A percentile compares a stretch with the other conserved stretches of the same genome.
phyloP scores from a whole-genome alignment of 1,140 invertebrate species.

The Scaptomyza hsui region DNA sequence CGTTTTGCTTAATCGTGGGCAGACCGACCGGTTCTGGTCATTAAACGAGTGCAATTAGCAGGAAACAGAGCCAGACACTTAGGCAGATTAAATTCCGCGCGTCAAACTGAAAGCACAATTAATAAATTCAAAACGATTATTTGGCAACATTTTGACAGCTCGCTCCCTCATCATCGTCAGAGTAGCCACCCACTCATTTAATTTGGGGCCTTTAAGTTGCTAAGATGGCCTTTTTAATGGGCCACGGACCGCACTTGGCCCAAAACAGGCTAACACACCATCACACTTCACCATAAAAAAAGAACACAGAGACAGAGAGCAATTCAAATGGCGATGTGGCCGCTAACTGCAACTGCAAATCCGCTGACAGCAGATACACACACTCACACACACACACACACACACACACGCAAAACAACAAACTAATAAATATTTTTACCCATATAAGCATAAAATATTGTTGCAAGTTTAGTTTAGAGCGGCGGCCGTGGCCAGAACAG shows the following conservation, averaged over 20 bases:
- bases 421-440: conserved; percentile 77
- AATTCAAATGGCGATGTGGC: conserved; percentile 45
- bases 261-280: background rate
- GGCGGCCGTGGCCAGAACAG: conserved; percentile 8
- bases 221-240: conserved; percentile 51
- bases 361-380: conserved; percentile 20
- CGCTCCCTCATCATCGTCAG: background rate
- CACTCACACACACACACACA: conserved; percentile 9
- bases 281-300: conserved; percentile 52
- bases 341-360: conserved; percentile 38
- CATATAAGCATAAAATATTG: conserved; percentile 78
- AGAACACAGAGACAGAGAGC: background rate
- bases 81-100: conserved; percentile 46
- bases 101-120: conserved; percentile 56
- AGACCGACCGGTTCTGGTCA: conserved; percentile 23
- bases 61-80: conserved; percentile 30
- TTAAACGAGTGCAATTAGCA: conserved; percentile 44
- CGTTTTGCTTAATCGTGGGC: background rate
- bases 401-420: conserved; percentile 47
- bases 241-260: conserved; percentile 3
- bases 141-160: conserved; percentile 32
- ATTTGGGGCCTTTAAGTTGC: conserved; percentile 26
- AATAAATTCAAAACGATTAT: conserved; percentile 64
- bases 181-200: background rate
- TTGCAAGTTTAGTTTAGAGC: conserved; percentile 42